A percentile compares a stretch with the other conserved stretches of the same genome.
These are phyloP conservation scores for Lepilemur septentrionalis DNA, from an alignment of 2,797 vertebrate species.

Conservation along the genomic window DNA sequence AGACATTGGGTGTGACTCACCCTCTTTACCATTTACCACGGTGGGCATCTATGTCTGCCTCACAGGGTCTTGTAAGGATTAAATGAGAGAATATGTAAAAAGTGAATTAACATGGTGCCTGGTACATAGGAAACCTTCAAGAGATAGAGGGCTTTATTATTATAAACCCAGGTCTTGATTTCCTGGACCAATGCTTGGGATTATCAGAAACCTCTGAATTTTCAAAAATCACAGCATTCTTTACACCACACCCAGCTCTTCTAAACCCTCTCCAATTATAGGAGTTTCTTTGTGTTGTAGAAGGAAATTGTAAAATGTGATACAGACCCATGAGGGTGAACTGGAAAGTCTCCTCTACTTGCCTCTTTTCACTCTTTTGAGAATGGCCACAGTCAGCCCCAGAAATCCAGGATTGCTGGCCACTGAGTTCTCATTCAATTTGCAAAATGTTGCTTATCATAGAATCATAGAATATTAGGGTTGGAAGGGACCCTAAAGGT, in stretches of 20 bases:
- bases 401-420: not conserved
- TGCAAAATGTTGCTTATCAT: not conserved
- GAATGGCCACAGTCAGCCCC: not conserved
- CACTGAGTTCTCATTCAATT: not conserved
- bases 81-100: not conserved
- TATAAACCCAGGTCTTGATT: not conserved
- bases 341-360: not conserved
- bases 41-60: not conserved
- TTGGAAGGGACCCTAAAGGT: not conserved
- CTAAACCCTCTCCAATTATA: not conserved
- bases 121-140: not conserved
- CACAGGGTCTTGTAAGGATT: not conserved
- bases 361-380: not conserved
- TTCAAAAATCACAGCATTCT: slow-evolving; percentile 3
- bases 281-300: not conserved
- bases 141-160: not conserved
- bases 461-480: not conserved
- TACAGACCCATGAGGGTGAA: not conserved
- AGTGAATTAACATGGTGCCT: not conserved
- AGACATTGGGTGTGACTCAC: not conserved
- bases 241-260: not conserved
- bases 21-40: not conserved
- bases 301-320: not conserved
- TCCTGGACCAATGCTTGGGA: not conserved
- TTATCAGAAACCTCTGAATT: slow-evolving; percentile 2